Evolutionary conservation across 2,888 invertebrate genomes (phyloP).

Genomic region (Ceraclea dissimilis): DNA sequence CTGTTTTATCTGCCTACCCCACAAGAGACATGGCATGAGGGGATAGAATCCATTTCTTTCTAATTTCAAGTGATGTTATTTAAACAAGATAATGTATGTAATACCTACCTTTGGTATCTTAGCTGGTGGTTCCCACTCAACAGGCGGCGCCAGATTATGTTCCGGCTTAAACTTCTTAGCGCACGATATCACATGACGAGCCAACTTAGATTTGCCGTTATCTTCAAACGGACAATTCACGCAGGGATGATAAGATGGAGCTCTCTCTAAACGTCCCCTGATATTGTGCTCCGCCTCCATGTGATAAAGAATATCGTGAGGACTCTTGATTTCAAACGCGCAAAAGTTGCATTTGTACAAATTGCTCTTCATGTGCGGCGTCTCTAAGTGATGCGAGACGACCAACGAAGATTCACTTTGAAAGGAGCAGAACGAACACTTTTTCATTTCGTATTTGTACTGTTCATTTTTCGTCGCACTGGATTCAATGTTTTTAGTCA

Average conservation of each 20-base stretch:
- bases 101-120: slow-evolving; percentile 70
- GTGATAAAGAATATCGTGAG: slow-evolving; percentile 83
- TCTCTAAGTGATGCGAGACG: slow-evolving; percentile 82
- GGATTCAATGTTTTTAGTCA: slow-evolving; percentile 77
- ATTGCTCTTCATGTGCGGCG: slow-evolving; percentile 84
- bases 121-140: slow-evolving; percentile 90
- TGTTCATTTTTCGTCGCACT: slow-evolving; percentile 81
- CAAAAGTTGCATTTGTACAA: slow-evolving; percentile 83
- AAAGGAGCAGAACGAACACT: slow-evolving; percentile 84
- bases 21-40: too few species aligned
- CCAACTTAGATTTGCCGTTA: slow-evolving; percentile 84
- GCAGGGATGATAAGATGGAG: slow-evolving; percentile 84
- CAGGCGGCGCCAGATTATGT: slow-evolving; percentile 75
- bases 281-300: slow-evolving; percentile 87
- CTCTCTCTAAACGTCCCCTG: slow-evolving; percentile 74
- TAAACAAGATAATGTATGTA: not conserved
- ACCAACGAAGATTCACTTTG: slow-evolving; percentile 79
- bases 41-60: too few species aligned
- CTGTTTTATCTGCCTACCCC: too few species aligned
- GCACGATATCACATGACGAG: slow-evolving; percentile 80
- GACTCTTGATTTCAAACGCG: slow-evolving; percentile 67
- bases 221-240: slow-evolving; percentile 92
- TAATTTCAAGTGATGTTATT: too few species aligned
- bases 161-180: slow-evolving; percentile 85
- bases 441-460: slow-evolving; percentile 65